Evolutionary conservation across 1,140 invertebrate species (phyloP).

Genomic region (Thaumetopoea pityocampa): DNA sequence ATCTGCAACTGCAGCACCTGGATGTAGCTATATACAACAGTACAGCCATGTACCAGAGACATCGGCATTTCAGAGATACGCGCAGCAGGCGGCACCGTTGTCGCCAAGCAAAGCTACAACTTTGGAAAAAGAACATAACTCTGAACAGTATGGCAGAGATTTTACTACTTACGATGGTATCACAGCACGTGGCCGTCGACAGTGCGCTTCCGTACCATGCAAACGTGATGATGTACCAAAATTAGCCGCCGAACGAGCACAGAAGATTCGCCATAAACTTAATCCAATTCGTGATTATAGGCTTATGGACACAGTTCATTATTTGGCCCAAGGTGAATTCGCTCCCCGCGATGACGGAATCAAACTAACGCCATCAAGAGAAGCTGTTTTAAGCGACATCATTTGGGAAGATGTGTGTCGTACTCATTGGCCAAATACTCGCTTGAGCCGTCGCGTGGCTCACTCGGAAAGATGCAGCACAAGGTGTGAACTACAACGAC

Average conservation of each 20-base stretch:
- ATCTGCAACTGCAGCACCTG: constrained; percentile 31
- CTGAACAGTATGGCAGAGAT: constrained; percentile 64
- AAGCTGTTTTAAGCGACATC: constrained; percentile 68
- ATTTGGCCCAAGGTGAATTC: constrained; percentile 67
- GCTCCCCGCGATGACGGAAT: constrained; percentile 66
- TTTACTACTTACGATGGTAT: constrained; percentile 65
- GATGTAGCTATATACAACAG: constrained; percentile 64
- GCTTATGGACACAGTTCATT: constrained; percentile 69
- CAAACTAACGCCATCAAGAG: constrained; percentile 62
- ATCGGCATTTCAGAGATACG: constrained; percentile 59
- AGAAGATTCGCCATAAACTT: constrained; percentile 62
- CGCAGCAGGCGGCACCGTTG: constrained; percentile 44
- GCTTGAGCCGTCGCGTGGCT: constrained; percentile 43
- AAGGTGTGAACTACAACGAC: constrained; percentile 52
- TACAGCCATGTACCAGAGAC: constrained; percentile 64
- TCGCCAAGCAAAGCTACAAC: constrained; percentile 55
- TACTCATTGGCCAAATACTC: constrained; percentile 62
- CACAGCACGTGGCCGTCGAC: constrained; percentile 51
- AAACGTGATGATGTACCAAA: constrained; percentile 54
- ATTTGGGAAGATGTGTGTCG: constrained; percentile 71
- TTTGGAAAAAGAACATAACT: constrained; percentile 61
- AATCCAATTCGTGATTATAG: constrained; percentile 65
- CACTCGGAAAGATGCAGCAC: constrained; percentile 48
- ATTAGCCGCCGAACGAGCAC: constrained; percentile 57
- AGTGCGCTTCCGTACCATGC: constrained; percentile 59